phyloP scores from a whole-genome alignment of 2,113 vertebrate species.

The Nycticebus coucang region DNA sequence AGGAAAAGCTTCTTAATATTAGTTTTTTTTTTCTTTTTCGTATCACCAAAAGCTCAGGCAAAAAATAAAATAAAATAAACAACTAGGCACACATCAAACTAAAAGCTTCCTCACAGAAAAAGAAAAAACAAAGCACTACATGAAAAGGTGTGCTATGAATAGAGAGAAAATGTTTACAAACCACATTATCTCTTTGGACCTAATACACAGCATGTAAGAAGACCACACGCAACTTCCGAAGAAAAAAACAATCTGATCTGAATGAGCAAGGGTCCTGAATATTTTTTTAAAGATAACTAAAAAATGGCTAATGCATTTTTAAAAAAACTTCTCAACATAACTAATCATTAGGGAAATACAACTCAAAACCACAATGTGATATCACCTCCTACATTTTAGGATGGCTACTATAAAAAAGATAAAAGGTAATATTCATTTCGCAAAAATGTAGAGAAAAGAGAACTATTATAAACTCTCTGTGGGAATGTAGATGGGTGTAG shows the following conservation, averaged over 20 bases:
- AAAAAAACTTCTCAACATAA: not conserved
- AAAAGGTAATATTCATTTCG: not conserved
- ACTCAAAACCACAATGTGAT: not conserved
- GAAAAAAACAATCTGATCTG: not conserved
- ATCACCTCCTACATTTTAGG: not conserved
- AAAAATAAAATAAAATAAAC: not conserved
- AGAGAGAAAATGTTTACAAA: not conserved
- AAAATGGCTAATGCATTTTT: not conserved
- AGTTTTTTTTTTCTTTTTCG: not conserved
- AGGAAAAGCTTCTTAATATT: not conserved
- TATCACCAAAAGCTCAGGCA: not conserved
- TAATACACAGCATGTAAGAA: not conserved
- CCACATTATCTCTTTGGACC: not conserved
- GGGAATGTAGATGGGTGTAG: not conserved
- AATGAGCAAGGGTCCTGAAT: not conserved
- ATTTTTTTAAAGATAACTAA: not conserved
- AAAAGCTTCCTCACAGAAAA: not conserved
- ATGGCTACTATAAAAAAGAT: not conserved
- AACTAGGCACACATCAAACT: not conserved
- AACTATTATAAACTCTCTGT: not conserved
- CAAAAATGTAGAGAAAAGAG: not conserved
- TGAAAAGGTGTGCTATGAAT: not conserved
- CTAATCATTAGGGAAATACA: not conserved
- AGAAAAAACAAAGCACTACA: not conserved
- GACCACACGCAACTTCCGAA: not conserved